These are phyloP conservation scores for Dendronephthya gigantea DNA, from an alignment of 64 coral and sea anemone species.

Conservation along the genomic window DNA sequence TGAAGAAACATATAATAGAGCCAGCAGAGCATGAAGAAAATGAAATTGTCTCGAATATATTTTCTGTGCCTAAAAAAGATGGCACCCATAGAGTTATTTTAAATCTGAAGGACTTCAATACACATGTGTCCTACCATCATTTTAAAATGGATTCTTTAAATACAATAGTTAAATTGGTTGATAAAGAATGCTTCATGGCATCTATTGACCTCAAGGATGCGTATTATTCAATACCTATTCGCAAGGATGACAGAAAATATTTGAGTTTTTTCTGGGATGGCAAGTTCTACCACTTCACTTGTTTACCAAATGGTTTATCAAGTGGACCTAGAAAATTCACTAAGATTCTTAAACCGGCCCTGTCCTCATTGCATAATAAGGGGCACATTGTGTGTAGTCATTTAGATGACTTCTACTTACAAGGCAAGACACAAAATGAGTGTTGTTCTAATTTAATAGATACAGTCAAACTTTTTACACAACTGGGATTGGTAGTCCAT, in stretches of 20 bases:
- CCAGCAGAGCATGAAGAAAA: too few species aligned
- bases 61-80: too few species aligned
- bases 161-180: too few species aligned
- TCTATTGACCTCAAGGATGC: too few species aligned
- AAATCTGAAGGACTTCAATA: background rate
- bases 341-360: background rate
- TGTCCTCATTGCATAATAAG: background rate
- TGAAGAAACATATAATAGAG: too few species aligned
- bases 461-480: background rate
- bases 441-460: background rate
- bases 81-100: background rate
- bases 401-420: background rate
- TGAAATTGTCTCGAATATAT: too few species aligned
- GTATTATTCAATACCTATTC: too few species aligned
- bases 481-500: background rate
- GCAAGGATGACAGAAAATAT: too few species aligned
- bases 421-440: background rate
- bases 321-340: slow-evolving; percentile 19
- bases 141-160: slow-evolving; percentile 16
- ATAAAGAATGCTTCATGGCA: too few species aligned
- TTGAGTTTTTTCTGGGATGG: too few species aligned
- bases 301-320: too few species aligned
- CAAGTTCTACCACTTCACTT: too few species aligned
- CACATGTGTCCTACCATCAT: background rate
- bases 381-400: background rate